phyloP scores from a whole-genome alignment of 2,888 invertebrate genomes.

The Apantesis nais region DNA sequence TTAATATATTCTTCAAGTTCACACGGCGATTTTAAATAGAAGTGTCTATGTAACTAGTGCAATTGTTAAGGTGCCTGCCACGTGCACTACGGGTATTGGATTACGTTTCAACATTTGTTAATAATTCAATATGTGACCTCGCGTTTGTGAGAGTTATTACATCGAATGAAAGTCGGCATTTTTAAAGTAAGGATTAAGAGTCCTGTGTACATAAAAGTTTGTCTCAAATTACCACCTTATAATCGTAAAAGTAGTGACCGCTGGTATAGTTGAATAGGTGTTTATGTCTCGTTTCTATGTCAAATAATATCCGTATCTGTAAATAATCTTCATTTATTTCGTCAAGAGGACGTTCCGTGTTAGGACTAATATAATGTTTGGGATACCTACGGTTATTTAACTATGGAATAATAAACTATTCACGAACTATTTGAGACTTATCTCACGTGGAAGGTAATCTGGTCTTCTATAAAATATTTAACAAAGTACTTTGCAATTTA shows the following conservation, averaged over 20 bases:
- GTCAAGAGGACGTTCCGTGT: neutral
- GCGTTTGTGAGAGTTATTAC: neutral
- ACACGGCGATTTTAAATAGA: conserved; percentile 25
- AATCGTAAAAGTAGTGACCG: neutral
- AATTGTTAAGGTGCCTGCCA: neutral
- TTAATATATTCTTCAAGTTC: neutral
- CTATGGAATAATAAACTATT: too few relatives aligned
- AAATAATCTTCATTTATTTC: neutral
- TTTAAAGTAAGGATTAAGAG: neutral
- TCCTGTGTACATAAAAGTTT: neutral
- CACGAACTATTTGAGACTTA: neutral
- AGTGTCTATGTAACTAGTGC: neutral
- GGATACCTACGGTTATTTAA: neutral
- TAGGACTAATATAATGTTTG: neutral
- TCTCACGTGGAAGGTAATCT: neutral
- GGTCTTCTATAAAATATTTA: too few relatives aligned
- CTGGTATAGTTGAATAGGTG: neutral
- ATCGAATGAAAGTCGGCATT: neutral
- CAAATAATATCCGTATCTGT: neutral
- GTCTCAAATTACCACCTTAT: neutral
- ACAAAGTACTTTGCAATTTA: too few relatives aligned
- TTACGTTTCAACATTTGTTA: neutral
- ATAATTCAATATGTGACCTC: neutral
- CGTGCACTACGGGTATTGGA: neutral
- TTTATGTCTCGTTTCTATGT: neutral